Base-by-base conservation (phyloP, 2,113 vertebrate species). In the Nothocercus julius region DNA sequence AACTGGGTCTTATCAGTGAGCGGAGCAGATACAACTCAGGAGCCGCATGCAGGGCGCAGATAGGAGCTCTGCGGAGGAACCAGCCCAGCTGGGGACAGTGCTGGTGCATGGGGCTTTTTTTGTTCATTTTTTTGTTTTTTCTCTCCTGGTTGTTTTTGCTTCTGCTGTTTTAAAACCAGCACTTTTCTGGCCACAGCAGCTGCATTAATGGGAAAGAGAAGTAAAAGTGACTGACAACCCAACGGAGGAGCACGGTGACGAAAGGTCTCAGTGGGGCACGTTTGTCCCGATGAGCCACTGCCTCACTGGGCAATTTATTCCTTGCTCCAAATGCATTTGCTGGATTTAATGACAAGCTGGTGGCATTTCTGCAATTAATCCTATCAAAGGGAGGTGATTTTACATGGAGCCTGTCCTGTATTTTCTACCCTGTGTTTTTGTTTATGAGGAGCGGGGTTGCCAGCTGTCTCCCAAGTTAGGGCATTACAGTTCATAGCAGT, bases 321-420 rank as follows among this genome's bases (percentile, higher is more conserved):
- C 81, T 21, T 42, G 40, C 49, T 68, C 38, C 80, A 86, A 95
- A 95, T 88, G 69, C 82, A 89, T 96, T 96, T 92, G 56, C 87
- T 91, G 89, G 56, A 59, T 95, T 91, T 95, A 96, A 96, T 40
- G 93, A 94, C 90, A 96, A 91, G 66, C 72, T 68, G 74, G 90
- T 92, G 92, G 82, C 93, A 83, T 79, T 93, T 87, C 80, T 94
- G 94, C 92, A 96, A 97, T 96, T 95, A 96, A 92, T 92, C 89
- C 89, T 87, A 86, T 90, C 79, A 92, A 89, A 93, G 54, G 34
- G 69, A 95, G 68, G 70, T 76, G 40, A 89, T 95, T 90, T 93
- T 90, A 87, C 81, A 72, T 0, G 1, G 88, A 82, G 32, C 27
- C 76, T 67, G 69, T 54, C 79, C 78, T 7, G 4, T 92, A 91